Percentiles rank a stretch among this genome's conserved stretches.
Evolutionary conservation across 92 coral and sea anemone species (phyloP).

Genomic region (Phenganax subtilis): DNA sequence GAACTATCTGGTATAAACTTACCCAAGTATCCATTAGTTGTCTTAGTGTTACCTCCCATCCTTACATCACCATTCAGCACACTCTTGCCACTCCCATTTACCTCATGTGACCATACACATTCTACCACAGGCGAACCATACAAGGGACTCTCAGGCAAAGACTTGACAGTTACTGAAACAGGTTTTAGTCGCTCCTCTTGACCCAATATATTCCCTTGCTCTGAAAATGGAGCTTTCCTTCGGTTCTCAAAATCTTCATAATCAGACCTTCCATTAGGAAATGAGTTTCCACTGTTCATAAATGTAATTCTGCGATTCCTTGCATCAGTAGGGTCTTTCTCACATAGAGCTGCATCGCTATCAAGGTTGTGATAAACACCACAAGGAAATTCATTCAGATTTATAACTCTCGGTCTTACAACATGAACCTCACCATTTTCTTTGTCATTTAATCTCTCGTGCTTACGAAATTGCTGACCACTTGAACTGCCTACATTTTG

Average conservation of each 20-base stretch:
- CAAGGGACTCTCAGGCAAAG: constrained; percentile 7
- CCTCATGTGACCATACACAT: neutral
- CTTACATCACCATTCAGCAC: constrained; percentile 13
- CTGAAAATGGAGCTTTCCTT: neutral
- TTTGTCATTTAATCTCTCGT: neutral
- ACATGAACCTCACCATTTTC: neutral
- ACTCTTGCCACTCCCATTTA: too few species aligned
- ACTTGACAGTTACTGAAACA: constrained; percentile 21
- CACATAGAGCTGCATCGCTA: neutral
- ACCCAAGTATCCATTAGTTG: neutral
- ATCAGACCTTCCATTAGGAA: neutral
- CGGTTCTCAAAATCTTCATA: constrained; percentile 10
- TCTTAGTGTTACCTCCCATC: neutral
- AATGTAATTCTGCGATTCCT: neutral
- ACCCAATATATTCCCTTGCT: neutral
- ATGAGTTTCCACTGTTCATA: neutral
- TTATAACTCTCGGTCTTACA: neutral
- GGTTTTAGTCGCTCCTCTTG: constrained; percentile 6
- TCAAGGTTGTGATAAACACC: neutral
- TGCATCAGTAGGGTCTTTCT: neutral
- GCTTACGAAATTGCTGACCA: neutral
- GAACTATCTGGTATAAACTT: neutral
- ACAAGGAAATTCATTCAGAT: neutral
- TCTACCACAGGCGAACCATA: constrained; percentile 2
- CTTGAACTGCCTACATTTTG: neutral